A percentile compares a stretch with the other conserved stretches of the same genome.
Conservation (phyloP, 2,888 invertebrate genomes). For the Xestia xanthographa region DNA sequence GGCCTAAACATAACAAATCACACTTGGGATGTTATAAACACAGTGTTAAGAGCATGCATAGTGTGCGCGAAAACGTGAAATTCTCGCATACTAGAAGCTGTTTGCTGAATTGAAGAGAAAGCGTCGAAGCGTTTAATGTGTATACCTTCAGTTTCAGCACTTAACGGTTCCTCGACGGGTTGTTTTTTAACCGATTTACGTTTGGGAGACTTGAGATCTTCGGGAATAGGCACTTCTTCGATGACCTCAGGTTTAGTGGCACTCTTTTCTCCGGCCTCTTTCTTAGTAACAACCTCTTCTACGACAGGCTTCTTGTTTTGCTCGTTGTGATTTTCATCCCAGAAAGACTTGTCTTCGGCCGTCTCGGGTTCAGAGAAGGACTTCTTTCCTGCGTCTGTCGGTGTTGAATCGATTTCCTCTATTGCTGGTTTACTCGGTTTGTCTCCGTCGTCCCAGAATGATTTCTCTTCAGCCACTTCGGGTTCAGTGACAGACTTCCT, state of each 20-base stretch:
- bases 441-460: slow-evolving; percentile 75
- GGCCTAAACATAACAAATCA: slow-evolving; percentile 90
- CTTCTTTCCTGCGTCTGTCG: slow-evolving; percentile 73
- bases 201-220: slow-evolving; percentile 81
- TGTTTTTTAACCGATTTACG: slow-evolving; percentile 87
- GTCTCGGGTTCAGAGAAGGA: slow-evolving; percentile 78
- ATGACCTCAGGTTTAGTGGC: slow-evolving; percentile 81
- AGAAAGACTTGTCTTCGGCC: slow-evolving; percentile 81
- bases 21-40: slow-evolving; percentile 87
- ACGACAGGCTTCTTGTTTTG: slow-evolving; percentile 75
- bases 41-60: slow-evolving; percentile 87
- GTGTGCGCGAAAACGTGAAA: slow-evolving; percentile 79
- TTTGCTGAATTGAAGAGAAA: slow-evolving; percentile 81
- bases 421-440: slow-evolving; percentile 61
- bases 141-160: slow-evolving; percentile 90
- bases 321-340: slow-evolving; percentile 86
- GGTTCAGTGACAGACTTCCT: slow-evolving; percentile 74
- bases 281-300: slow-evolving; percentile 78
- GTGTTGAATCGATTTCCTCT: slow-evolving; percentile 75
- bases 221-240: slow-evolving; percentile 82
- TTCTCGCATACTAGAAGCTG: slow-evolving; percentile 84
- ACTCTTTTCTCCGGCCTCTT: slow-evolving; percentile 78
- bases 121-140: slow-evolving; percentile 80
- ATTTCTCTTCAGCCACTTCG: slow-evolving; percentile 73
- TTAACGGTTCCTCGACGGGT: slow-evolving; percentile 85